These are phyloP conservation scores for Lordiphosa mommai DNA, from an alignment of 1,140 invertebrate genomes.

Conservation along the genomic window DNA sequence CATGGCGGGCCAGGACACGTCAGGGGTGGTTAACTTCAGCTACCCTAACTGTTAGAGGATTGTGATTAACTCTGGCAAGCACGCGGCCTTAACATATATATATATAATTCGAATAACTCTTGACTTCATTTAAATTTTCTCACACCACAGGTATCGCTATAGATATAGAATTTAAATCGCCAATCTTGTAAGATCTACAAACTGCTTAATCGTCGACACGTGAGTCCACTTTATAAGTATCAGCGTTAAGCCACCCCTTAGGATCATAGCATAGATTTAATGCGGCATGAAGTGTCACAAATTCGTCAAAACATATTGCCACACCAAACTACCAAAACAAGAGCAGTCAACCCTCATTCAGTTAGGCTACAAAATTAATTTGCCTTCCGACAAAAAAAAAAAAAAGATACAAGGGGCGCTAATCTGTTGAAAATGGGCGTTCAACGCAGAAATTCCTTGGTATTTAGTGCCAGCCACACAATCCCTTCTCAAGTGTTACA, in stretches of 20 bases:
- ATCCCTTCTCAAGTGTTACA: conserved; percentile 41
- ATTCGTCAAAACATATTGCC: conserved; percentile 78
- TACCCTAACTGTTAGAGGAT: not conserved
- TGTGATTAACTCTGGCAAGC: conserved; percentile 23
- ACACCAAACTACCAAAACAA: conserved; percentile 54
- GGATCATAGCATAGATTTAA: conserved; percentile 33
- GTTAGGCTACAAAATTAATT: conserved; percentile 63
- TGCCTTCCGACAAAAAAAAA: conserved; percentile 1
- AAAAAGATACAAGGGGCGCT: conserved; percentile 29
- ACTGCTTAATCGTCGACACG: conserved; percentile 63
- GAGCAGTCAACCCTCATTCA: conserved; percentile 41
- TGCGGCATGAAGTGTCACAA: conserved; percentile 77
- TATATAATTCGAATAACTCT: not conserved
- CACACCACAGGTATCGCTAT: conserved; percentile 46
- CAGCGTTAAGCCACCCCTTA: conserved; percentile 23
- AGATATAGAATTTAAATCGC: conserved; percentile 3
- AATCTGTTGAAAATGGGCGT: conserved; percentile 65
- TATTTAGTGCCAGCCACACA: conserved; percentile 41
- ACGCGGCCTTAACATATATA: not conserved
- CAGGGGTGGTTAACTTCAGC: conserved; percentile 8
- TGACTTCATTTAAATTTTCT: conserved; percentile 10
- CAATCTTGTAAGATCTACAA: conserved; percentile 16
- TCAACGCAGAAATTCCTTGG: conserved; percentile 72
- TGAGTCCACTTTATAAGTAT: conserved; percentile 52
- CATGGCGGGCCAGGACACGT: conserved; percentile 17